Conservation (phyloP, 2,113 vertebrate species). For the Thymallus thymallus region DNA sequence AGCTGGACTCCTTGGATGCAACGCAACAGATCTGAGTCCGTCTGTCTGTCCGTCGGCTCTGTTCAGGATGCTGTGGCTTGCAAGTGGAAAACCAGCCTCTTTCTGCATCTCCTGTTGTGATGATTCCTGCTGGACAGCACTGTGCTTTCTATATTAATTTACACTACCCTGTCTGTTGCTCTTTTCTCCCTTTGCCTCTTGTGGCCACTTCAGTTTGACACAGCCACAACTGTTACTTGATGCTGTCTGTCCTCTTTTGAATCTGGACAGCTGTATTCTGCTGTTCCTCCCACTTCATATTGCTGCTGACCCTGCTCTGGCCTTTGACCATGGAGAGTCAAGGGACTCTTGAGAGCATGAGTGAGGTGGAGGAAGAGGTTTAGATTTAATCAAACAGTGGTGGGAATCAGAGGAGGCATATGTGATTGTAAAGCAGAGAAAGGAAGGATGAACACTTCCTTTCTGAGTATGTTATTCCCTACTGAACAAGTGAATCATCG, state of each 20-base stretch:
- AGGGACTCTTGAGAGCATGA: constrained; percentile 13
- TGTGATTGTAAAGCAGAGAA: constrained; percentile 53
- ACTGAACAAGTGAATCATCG: constrained; percentile 51
- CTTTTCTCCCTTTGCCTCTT: background rate
- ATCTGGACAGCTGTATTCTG: background rate
- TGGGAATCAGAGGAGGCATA: constrained; percentile 39
- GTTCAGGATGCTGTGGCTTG: background rate
- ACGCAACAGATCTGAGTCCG: background rate
- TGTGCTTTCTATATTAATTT: too few species aligned
- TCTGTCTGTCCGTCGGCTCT: background rate
- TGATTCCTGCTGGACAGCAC: too few species aligned
- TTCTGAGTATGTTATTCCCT: constrained; percentile 41
- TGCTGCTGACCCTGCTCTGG: constrained; percentile 1
- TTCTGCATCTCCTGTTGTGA: too few species aligned
- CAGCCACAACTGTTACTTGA: too few species aligned
- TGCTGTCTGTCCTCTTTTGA: background rate
- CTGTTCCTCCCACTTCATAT: background rate
- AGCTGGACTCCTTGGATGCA: background rate
- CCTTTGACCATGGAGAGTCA: constrained; percentile 35
- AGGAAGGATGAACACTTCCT: constrained; percentile 62
- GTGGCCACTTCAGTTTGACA: too few species aligned
- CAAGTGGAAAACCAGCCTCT: too few species aligned
- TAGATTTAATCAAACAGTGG: background rate
- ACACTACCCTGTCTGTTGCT: background rate
- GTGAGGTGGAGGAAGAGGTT: constrained; percentile 14